phyloP scores from a whole-genome alignment of 2,113 vertebrate species.

The Odocoileus virginianus region DNA sequence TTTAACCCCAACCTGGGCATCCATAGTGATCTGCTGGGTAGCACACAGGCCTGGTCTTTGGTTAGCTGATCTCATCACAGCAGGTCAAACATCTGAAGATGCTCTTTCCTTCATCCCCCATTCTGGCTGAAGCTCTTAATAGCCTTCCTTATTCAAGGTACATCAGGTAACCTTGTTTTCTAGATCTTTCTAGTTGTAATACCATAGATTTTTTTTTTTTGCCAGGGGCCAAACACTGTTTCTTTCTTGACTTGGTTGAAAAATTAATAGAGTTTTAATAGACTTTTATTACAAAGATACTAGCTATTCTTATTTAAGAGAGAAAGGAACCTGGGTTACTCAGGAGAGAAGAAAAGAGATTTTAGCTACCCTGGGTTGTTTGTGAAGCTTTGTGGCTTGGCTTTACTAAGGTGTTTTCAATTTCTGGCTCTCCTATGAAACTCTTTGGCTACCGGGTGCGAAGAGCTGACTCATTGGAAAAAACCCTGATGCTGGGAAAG shows the following conservation, averaged over 20 bases:
- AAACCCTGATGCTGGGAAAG: too few relatives aligned
- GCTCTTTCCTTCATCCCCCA: background rate
- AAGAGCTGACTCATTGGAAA: too few relatives aligned
- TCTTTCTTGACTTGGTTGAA: background rate
- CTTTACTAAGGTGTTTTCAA: background rate
- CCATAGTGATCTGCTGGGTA: background rate
- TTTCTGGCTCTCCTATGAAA: background rate
- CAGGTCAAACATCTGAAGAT: background rate
- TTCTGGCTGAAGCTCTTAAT: background rate
- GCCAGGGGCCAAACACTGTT: background rate
- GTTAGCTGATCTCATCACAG: background rate
- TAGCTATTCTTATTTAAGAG: background rate
- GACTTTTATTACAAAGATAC: background rate
- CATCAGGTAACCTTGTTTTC: background rate
- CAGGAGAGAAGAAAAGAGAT: background rate
- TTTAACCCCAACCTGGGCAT: background rate
- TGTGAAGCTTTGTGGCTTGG: slow-evolving; percentile 2
- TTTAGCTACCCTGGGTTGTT: background rate
- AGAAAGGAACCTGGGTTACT: background rate
- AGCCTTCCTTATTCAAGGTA: background rate
- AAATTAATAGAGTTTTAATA: background rate
- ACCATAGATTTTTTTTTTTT: background rate
- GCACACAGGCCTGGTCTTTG: background rate
- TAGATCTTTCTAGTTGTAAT: background rate
- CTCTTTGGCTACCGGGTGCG: background rate